Evolutionary conservation across 2,113 vertebrate species (phyloP).

Genomic region (Rana temporaria): DNA sequence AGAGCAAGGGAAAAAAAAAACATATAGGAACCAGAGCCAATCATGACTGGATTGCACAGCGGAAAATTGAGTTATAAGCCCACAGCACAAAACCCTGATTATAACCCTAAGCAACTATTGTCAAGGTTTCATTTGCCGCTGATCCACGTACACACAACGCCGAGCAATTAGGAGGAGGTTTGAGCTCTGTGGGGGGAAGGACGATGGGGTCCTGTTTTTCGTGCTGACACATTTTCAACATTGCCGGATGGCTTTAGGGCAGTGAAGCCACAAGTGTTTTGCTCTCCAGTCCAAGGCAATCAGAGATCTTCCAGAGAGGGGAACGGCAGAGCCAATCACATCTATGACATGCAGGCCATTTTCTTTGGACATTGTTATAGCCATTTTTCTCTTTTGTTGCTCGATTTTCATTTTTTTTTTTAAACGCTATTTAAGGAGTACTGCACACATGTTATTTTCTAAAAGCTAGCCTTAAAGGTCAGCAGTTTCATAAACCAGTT

Average conservation of each 20-base stretch:
- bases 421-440: not conserved
- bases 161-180: slow-evolving; percentile 71
- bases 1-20: not conserved
- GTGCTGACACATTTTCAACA: slow-evolving; percentile 47
- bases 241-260: slow-evolving; percentile 47
- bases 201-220: slow-evolving; percentile 7
- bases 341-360: not conserved
- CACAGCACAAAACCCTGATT: slow-evolving; percentile 61
- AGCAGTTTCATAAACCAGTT: too few species aligned
- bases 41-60: slow-evolving; percentile 51
- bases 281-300: slow-evolving; percentile 32
- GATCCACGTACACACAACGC: slow-evolving; percentile 65
- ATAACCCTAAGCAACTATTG: slow-evolving; percentile 63
- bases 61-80: slow-evolving; percentile 24
- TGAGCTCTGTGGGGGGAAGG: slow-evolving; percentile 37
- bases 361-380: not conserved
- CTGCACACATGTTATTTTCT: too few species aligned
- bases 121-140: slow-evolving; percentile 58
- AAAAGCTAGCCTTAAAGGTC: too few species aligned
- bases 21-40: slow-evolving; percentile 42
- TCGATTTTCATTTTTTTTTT: not conserved
- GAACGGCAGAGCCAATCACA: slow-evolving; percentile 3
- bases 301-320: not conserved
- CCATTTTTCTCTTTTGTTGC: not conserved
- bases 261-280: not conserved